Percentiles rank a stretch among this genome's conserved stretches.
Evolutionary conservation across 2,888 invertebrate genomes (phyloP).

Genomic region (Rhamnusium bicolor): DNA sequence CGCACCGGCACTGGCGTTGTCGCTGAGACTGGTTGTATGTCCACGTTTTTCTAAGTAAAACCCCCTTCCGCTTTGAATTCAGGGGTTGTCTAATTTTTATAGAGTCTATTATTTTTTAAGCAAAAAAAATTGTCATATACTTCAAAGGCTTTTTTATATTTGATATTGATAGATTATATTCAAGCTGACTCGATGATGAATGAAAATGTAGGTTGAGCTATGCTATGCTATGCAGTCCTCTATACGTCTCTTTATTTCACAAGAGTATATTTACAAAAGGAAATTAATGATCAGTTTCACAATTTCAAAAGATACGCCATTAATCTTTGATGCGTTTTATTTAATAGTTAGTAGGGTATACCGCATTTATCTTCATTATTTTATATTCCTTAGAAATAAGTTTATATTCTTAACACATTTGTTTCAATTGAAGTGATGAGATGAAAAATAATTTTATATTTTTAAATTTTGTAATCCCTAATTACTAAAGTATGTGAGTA

Average conservation of each 20-base stretch:
- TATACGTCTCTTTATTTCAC: background rate
- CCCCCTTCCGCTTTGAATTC: too few relatives aligned
- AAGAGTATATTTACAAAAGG: background rate
- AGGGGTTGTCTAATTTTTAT: too few relatives aligned
- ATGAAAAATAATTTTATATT: too few relatives aligned
- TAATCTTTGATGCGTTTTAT: background rate
- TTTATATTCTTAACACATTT: background rate
- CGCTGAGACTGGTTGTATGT: too few relatives aligned
- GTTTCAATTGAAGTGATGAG: too few relatives aligned
- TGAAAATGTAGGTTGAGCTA: background rate
- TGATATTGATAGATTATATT: background rate
- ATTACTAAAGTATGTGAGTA: too few relatives aligned
- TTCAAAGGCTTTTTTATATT: background rate
- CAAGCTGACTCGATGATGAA: background rate
- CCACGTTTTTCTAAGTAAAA: too few relatives aligned
- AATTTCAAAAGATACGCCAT: background rate
- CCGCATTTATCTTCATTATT: background rate
- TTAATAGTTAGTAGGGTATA: background rate
- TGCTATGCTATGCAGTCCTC: background rate
- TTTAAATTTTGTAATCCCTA: too few relatives aligned
- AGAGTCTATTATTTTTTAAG: too few relatives aligned
- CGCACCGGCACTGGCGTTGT: too few relatives aligned
- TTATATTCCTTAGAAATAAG: too few relatives aligned
- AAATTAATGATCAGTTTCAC: background rate
- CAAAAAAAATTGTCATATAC: too few relatives aligned